These are phyloP conservation scores for Lysandra bellargus DNA, from an alignment of 2,888 invertebrate genomes.

Conservation along the genomic window DNA sequence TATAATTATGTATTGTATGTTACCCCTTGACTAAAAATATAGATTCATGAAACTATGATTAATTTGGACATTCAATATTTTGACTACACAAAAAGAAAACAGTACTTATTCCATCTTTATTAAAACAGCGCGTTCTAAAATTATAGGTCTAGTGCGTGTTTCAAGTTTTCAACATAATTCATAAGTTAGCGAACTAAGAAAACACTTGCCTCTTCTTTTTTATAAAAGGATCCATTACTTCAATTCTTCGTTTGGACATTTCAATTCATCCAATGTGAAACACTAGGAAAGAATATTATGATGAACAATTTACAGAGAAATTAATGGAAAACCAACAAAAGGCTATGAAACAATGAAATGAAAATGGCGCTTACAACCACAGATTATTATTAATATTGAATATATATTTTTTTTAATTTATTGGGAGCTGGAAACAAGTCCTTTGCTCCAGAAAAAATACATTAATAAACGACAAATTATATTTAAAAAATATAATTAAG, in stretches of 20 bases:
- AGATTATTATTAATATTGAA: background rate
- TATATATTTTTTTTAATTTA: too few species aligned
- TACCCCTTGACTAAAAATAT: too few species aligned
- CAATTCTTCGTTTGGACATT: conserved; percentile 93
- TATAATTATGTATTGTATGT: too few species aligned
- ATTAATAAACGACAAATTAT: too few species aligned
- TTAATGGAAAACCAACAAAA: background rate
- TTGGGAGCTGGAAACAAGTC: too few species aligned
- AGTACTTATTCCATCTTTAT: background rate
- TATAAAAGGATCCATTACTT: conserved; percentile 91
- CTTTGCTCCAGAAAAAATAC: too few species aligned
- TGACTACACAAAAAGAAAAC: background rate
- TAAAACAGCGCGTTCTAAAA: background rate
- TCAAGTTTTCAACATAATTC: background rate
- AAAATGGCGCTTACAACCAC: background rate
- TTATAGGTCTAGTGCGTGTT: background rate
- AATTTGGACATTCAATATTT: background rate
- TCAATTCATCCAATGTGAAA: background rate
- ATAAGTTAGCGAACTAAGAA: background rate
- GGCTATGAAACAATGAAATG: background rate
- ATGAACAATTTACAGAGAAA: background rate
- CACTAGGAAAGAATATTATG: background rate
- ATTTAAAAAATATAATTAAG: too few species aligned
- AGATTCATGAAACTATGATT: background rate
- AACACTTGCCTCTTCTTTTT: conserved; percentile 85